Evolutionary conservation across 2,888 invertebrate genomes (phyloP).

Genomic region (Scrobipalpa atriplicella): DNA sequence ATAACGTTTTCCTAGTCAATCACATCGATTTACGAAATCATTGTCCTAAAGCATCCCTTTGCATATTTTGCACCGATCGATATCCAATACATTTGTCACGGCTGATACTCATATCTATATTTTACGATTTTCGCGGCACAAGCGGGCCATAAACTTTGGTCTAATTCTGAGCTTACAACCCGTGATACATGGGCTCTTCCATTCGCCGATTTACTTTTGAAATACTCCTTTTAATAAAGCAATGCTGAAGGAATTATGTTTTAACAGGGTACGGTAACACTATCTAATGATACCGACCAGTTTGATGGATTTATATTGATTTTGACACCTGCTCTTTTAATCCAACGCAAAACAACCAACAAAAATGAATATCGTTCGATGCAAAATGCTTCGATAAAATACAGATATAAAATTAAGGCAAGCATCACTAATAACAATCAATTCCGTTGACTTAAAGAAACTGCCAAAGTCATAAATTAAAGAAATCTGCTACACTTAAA

Average conservation of each 20-base stretch:
- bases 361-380: slow-evolving; percentile 4
- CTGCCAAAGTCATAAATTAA: slow-evolving; percentile 43
- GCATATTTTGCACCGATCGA: slow-evolving; percentile 25
- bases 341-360: neutral
- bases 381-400: slow-evolving; percentile 17
- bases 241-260: slow-evolving; percentile 28
- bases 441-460: slow-evolving; percentile 37
- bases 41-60: neutral
- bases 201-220: slow-evolving; percentile 28
- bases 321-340: slow-evolving; percentile 1
- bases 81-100: slow-evolving; percentile 32
- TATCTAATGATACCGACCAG: neutral
- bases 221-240: slow-evolving; percentile 34
- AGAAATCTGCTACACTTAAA: slow-evolving; percentile 45
- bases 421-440: slow-evolving; percentile 40
- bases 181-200: slow-evolving; percentile 27
- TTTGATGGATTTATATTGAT: slow-evolving; percentile 1
- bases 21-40: neutral
- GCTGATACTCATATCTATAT: slow-evolving; percentile 32
- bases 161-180: slow-evolving; percentile 38
- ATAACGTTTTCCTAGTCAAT: neutral
- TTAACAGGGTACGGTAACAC: neutral
- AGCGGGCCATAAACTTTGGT: slow-evolving; percentile 37
- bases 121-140: slow-evolving; percentile 34
- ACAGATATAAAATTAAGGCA: slow-evolving; percentile 20